These are phyloP conservation scores for Pelosia muscerda DNA, from an alignment of 2,888 invertebrate species.

Conservation along the genomic window DNA sequence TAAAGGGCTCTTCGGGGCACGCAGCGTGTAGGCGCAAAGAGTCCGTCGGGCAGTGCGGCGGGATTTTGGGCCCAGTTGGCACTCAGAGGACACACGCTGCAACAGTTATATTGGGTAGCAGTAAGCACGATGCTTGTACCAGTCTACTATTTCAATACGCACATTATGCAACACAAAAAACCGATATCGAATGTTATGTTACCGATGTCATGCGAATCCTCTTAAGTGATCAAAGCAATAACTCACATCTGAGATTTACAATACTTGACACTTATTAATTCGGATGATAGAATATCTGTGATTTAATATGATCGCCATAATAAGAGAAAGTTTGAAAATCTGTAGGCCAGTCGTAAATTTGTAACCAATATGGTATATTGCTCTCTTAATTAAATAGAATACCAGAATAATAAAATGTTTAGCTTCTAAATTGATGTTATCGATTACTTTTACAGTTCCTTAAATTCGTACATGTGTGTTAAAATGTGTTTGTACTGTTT, in stretches of 20 bases:
- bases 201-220: neutral
- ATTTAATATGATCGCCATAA: conserved; percentile 31
- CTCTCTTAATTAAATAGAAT: conserved; percentile 35
- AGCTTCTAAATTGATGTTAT: conserved; percentile 22
- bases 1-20: conserved; percentile 8
- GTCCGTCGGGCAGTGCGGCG: conserved; percentile 35
- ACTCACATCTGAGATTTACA: conserved; percentile 6
- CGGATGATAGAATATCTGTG: conserved; percentile 31
- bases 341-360: conserved; percentile 28
- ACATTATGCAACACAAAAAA: neutral
- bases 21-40: conserved; percentile 12
- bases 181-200: neutral
- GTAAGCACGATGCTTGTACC: too few species aligned
- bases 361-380: conserved; percentile 25
- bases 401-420: conserved; percentile 28
- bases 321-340: conserved; percentile 35
- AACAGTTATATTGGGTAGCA: neutral
- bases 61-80: neutral
- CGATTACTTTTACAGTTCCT: conserved; percentile 16
- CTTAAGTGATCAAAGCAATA: neutral
- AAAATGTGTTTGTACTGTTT: conserved; percentile 5
- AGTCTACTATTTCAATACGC: neutral
- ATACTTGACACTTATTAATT: conserved; percentile 25
- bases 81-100: neutral
- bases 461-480: conserved; percentile 9